Conservation (phyloP, 2,797 vertebrate genomes). For the Anabas testudineus region DNA sequence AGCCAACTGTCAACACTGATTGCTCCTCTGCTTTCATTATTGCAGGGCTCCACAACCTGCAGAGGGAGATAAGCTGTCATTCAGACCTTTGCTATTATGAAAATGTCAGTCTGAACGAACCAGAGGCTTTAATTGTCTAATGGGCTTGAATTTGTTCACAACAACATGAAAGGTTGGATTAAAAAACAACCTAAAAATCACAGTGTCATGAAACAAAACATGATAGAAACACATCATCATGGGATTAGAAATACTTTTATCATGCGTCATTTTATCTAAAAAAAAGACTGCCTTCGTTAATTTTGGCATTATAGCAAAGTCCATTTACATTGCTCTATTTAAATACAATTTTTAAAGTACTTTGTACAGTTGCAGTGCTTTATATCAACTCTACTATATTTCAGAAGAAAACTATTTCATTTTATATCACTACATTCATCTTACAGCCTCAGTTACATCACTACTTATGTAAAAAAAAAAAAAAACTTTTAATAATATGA, state of each 20-base stretch:
- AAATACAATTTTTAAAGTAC: too few species aligned
- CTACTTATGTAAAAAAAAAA: too few species aligned
- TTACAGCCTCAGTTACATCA: too few species aligned
- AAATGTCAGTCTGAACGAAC: slow-evolving; percentile 41
- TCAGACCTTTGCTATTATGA: slow-evolving; percentile 36
- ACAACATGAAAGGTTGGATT: neutral
- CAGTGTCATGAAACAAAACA: neutral
- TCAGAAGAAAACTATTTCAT: too few species aligned
- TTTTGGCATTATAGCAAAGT: neutral
- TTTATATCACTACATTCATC: too few species aligned
- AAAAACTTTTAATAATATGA: too few species aligned
- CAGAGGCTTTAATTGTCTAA: neutral
- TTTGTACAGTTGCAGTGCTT: too few species aligned
- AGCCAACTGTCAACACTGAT: slow-evolving; percentile 72
- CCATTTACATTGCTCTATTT: too few species aligned
- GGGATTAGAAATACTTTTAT: neutral
- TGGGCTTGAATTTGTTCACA: slow-evolving; percentile 14
- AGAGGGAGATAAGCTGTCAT: slow-evolving; percentile 80
- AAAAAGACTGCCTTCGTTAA: neutral
- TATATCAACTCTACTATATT: too few species aligned
- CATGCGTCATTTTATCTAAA: neutral
- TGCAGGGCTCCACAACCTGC: slow-evolving; percentile 69
- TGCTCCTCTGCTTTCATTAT: slow-evolving; percentile 51
- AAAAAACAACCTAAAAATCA: neutral
- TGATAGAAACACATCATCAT: neutral